Evolutionary conservation across 1,140 invertebrate genomes (phyloP).

Genomic region (Cataglyphis hispanica): DNA sequence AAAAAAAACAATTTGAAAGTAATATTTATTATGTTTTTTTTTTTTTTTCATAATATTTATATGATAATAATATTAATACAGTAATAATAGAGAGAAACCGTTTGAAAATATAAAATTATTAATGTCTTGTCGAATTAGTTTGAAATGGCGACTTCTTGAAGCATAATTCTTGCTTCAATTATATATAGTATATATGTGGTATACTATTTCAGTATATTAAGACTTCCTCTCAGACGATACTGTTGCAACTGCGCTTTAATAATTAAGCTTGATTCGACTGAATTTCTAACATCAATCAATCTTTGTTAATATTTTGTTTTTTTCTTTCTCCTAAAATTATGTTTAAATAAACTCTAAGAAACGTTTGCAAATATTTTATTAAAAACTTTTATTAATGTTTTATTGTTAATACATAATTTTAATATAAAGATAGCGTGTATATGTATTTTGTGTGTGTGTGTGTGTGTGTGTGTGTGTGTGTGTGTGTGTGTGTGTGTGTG

Average conservation of each 20-base stretch:
- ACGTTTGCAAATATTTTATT: neutral
- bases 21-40: neutral
- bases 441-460: no score
- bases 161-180: slow-evolving; percentile 16
- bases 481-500: no score
- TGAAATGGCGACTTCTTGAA: neutral
- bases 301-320: slow-evolving; percentile 4
- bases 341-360: neutral
- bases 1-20: neutral
- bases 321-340: neutral
- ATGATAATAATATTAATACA: neutral
- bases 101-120: slow-evolving; percentile 7
- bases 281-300: slow-evolving; percentile 23
- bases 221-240: slow-evolving; percentile 18
- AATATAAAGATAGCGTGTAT: no score
- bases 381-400: slow-evolving; percentile 43
- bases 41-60: slow-evolving; percentile 11
- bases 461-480: no score
- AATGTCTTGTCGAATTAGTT: neutral
- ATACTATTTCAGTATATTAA: slow-evolving; percentile 20
- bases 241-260: neutral
- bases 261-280: slow-evolving; percentile 21
- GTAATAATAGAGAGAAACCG: neutral
- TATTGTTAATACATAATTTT: no score
- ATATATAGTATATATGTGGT: neutral